phyloP scores from a whole-genome alignment of 2,888 invertebrate species.

The Pristionchus entomophagus region DNA sequence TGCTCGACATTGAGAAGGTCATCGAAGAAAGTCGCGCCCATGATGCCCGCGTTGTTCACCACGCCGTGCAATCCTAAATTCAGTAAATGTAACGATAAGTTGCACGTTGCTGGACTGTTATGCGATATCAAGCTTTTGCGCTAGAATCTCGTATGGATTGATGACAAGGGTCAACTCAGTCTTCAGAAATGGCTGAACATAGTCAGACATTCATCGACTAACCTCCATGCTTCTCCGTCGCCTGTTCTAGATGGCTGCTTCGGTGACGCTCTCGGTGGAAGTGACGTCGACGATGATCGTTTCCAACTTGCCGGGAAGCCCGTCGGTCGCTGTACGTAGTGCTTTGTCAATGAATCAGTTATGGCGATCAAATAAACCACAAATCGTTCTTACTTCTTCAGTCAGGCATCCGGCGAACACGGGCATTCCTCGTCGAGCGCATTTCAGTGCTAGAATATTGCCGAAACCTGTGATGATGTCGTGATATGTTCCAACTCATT shows the following conservation, averaged over 20 bases:
- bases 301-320: conserved; percentile 50
- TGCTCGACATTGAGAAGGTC: conserved; percentile 75
- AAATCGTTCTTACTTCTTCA: conserved; percentile 53
- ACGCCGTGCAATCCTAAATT: conserved; percentile 67
- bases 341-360: not conserved
- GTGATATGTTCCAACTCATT: too few relatives aligned
- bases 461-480: conserved; percentile 61
- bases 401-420: conserved; percentile 71
- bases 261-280: conserved; percentile 64
- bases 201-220: not conserved
- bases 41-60: conserved; percentile 74
- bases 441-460: conserved; percentile 60
- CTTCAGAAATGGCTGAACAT: not conserved
- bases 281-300: conserved; percentile 69
- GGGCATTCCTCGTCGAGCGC: conserved; percentile 62
- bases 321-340: not conserved
- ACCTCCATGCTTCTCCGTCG: conserved; percentile 58
- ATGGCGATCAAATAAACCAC: conserved; percentile 42
- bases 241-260: conserved; percentile 60
- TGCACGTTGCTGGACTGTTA: not conserved
- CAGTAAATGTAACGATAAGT: too few relatives aligned
- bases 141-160: too few relatives aligned
- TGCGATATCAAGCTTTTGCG: not conserved
- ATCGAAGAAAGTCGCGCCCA: conserved; percentile 68
- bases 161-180: not conserved